Evolutionary conservation across 2,113 vertebrate species (phyloP).

Genomic region (Rhynchopsitta pachyrhyncha): DNA sequence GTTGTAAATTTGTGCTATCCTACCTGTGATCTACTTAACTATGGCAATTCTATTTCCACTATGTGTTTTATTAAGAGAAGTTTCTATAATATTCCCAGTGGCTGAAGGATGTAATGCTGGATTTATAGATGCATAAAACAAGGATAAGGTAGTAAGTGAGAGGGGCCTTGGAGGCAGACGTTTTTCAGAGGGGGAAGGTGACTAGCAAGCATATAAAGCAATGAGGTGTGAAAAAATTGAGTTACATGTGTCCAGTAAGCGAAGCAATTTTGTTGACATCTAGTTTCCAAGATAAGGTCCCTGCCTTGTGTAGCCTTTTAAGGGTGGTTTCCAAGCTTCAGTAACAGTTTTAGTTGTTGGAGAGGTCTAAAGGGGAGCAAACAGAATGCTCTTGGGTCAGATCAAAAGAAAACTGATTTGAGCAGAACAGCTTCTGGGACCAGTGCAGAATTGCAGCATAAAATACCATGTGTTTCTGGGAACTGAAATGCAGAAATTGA

Average conservation of each 20-base stretch:
- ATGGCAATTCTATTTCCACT: neutral
- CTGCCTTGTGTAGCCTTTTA: neutral
- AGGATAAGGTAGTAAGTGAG: neutral
- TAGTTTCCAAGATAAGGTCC: neutral
- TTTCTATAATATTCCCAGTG: neutral
- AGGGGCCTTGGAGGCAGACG: neutral
- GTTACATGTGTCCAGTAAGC: neutral
- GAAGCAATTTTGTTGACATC: too few relatives aligned
- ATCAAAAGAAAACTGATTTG: neutral
- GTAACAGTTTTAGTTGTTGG: neutral
- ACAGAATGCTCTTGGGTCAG: neutral
- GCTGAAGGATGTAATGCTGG: neutral
- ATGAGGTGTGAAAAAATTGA: neutral
- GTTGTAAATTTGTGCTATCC: neutral
- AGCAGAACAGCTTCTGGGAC: neutral
- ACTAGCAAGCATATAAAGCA: neutral
- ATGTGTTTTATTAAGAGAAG: neutral
- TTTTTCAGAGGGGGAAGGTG: neutral
- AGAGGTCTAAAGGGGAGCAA: neutral
- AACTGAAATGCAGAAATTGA: neutral
- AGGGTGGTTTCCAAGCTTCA: neutral
- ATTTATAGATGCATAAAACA: neutral
- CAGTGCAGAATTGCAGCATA: neutral
- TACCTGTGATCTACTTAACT: neutral
- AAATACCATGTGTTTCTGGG: neutral